A percentile compares a stretch with the other conserved stretches of the same genome.
phyloP scores from a whole-genome alignment of 2,797 vertebrate species.

The Clarias platycephalus region DNA sequence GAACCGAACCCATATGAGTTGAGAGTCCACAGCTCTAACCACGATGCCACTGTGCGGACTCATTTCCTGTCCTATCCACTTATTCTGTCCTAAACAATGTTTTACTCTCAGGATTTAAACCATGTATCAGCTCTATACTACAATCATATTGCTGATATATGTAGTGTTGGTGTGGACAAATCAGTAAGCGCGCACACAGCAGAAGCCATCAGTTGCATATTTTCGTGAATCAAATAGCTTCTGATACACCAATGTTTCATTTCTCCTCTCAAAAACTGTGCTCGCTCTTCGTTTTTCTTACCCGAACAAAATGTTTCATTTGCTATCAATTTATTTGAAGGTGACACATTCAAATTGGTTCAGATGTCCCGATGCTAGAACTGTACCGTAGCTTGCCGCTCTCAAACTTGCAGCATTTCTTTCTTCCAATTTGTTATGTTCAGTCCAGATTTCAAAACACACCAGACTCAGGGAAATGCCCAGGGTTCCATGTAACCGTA shows the following conservation, averaged over 20 bases:
- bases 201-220: background rate
- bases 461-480: too few species aligned
- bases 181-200: background rate
- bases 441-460: background rate
- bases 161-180: slow-evolving; percentile 4
- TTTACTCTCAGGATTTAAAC: background rate
- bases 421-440: background rate
- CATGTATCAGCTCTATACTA: background rate
- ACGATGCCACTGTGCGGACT: too few species aligned
- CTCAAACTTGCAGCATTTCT: background rate
- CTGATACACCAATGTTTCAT: background rate
- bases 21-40: too few species aligned
- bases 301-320: background rate
- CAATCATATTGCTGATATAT: background rate
- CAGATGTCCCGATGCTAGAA: background rate
- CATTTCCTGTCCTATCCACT: background rate
- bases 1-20: too few species aligned
- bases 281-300: background rate
- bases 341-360: background rate
- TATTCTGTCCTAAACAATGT: background rate
- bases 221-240: background rate
- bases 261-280: background rate
- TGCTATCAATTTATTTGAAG: background rate
- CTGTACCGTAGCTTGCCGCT: background rate
- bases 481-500: too few species aligned